Evolutionary conservation across 2,888 invertebrate species (phyloP).

Genomic region (Xestia rhomboidea): DNA sequence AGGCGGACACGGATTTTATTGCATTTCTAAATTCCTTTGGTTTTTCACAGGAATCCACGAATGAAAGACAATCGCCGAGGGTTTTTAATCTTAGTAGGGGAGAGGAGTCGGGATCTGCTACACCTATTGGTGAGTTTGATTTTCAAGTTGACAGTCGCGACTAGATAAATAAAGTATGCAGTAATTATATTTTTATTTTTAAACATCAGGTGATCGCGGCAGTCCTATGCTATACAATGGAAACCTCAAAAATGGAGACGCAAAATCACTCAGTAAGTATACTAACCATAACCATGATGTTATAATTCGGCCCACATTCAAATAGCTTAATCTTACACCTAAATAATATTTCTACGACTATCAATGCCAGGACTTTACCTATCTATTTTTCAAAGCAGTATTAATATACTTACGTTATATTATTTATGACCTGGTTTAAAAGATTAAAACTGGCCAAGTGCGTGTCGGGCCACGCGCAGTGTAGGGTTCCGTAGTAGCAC

Average conservation of each 20-base stretch:
- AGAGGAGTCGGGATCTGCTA: conserved; percentile 78
- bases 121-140: conserved; percentile 76
- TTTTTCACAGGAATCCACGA: conserved; percentile 78
- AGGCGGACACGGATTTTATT: conserved; percentile 57
- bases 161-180: background rate
- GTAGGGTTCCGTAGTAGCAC: too few relatives aligned
- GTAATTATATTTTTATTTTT: background rate
- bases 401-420: background rate
- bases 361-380: background rate
- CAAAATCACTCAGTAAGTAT: conserved; percentile 84
- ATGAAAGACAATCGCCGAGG: conserved; percentile 71
- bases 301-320: background rate
- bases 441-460: too few relatives aligned
- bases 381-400: conserved; percentile 4
- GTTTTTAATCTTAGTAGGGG: conserved; percentile 70
- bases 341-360: background rate
- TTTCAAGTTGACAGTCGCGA: background rate
- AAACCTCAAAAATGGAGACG: conserved; percentile 82
- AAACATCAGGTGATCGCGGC: conserved; percentile 74
- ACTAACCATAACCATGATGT: background rate
- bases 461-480: too few relatives aligned
- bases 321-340: background rate
- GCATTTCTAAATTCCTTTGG: conserved; percentile 46
- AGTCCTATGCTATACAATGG: conserved; percentile 78
- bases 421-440: conserved; percentile 28